Percentiles rank a stretch among this genome's conserved stretches.
Conservation (phyloP, 2,797 vertebrate species). For the Tangara arthus region DNA sequence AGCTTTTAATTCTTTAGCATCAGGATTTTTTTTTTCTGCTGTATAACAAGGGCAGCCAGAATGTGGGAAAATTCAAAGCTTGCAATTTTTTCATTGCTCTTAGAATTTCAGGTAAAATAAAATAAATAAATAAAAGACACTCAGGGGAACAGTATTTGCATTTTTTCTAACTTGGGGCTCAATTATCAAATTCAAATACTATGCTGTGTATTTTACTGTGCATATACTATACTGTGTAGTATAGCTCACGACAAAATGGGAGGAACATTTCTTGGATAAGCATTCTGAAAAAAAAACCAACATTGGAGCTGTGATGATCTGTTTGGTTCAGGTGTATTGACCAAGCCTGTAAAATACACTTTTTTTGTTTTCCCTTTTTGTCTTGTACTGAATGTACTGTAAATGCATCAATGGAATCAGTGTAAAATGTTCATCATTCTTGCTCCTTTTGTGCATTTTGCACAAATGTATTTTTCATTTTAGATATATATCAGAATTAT, state of each 20-base stretch:
- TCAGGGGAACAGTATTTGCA: background rate
- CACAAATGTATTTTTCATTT: background rate
- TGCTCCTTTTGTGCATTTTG: background rate
- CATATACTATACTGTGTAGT: background rate
- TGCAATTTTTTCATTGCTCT: background rate
- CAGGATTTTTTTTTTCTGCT: background rate
- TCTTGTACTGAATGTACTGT: background rate
- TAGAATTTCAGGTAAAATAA: background rate
- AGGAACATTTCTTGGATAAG: background rate
- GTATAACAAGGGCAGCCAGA: background rate
- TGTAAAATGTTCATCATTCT: background rate
- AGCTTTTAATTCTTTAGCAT: background rate
- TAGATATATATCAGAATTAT: background rate
- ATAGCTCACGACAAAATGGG: background rate
- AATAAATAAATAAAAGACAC: background rate
- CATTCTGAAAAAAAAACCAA: background rate
- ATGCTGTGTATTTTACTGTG: background rate
- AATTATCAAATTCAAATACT: background rate
- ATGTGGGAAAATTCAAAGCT: background rate
- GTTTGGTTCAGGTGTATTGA: background rate
- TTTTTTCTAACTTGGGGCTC: background rate
- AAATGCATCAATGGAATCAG: background rate
- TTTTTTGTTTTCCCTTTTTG: background rate
- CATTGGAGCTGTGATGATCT: background rate
- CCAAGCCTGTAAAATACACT: background rate